These are phyloP conservation scores for Trachemys scripta DNA, from an alignment of 2,113 vertebrate genomes.

Conservation along the genomic window DNA sequence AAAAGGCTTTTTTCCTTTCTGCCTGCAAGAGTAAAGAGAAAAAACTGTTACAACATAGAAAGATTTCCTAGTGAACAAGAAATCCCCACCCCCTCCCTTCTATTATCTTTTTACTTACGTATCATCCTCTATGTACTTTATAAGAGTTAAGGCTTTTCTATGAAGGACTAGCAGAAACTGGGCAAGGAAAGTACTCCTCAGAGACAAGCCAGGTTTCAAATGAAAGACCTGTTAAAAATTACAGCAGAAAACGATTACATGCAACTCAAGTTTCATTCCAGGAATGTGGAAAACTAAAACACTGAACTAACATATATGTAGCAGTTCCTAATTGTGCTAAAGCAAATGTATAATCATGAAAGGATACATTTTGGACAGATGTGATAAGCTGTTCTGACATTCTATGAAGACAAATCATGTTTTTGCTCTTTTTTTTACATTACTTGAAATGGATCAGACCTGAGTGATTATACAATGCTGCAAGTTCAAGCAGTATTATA, in stretches of 20 bases:
- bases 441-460: not conserved
- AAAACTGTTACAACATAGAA: not conserved
- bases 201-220: constrained; percentile 92
- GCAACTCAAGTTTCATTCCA: not conserved
- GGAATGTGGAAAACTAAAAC: not conserved
- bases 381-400: not conserved
- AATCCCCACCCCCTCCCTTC: not conserved
- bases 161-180: constrained; percentile 96
- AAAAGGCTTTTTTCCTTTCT: constrained; percentile 96
- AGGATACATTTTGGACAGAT: not conserved
- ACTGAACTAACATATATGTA: fast-evolving
- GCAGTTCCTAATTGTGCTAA: not conserved
- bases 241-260: not conserved
- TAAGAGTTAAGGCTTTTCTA: constrained; percentile 95
- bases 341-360: not conserved
- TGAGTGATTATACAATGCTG: not conserved
- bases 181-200: constrained; percentile 93
- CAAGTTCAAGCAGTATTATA: not conserved
- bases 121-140: constrained; percentile 98
- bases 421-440: not conserved
- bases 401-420: not conserved
- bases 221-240: constrained; percentile 89
- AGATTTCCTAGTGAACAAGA: not conserved
- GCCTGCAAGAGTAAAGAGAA: constrained; percentile 79
- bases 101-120: constrained; percentile 86